Conservation (phyloP, 2,113 vertebrate genomes). For the Alosa alosa region DNA sequence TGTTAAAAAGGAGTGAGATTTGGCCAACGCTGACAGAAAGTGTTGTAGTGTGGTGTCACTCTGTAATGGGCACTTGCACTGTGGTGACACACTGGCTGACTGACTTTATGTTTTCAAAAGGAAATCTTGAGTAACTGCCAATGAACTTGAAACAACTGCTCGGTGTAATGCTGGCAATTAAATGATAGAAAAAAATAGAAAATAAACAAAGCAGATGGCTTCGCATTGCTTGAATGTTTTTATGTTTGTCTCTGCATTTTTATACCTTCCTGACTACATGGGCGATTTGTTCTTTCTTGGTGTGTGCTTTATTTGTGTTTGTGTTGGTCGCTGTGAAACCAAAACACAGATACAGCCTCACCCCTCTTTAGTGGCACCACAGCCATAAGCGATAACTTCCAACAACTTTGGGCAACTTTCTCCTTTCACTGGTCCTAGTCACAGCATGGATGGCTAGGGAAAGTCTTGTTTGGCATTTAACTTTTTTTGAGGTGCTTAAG, state of each 20-base stretch:
- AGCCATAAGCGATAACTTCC: neutral
- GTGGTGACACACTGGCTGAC: neutral
- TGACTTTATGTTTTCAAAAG: neutral
- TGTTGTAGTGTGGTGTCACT: neutral
- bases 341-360: neutral
- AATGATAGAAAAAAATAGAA: neutral
- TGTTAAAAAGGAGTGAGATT: neutral
- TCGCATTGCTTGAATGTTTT: neutral
- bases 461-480: neutral
- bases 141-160: neutral
- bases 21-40: neutral
- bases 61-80: neutral
- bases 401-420: neutral
- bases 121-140: neutral
- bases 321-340: neutral
- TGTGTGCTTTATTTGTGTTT: neutral
- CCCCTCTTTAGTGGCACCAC: neutral
- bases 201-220: neutral
- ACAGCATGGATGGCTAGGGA: neutral
- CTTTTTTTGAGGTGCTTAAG: neutral
- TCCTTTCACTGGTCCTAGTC: neutral
- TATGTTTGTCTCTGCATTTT: neutral
- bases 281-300: neutral
- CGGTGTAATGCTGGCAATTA: neutral
- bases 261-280: neutral